phyloP scores from a whole-genome alignment of 2,888 invertebrate species.

The Hyposoter dolosus region DNA sequence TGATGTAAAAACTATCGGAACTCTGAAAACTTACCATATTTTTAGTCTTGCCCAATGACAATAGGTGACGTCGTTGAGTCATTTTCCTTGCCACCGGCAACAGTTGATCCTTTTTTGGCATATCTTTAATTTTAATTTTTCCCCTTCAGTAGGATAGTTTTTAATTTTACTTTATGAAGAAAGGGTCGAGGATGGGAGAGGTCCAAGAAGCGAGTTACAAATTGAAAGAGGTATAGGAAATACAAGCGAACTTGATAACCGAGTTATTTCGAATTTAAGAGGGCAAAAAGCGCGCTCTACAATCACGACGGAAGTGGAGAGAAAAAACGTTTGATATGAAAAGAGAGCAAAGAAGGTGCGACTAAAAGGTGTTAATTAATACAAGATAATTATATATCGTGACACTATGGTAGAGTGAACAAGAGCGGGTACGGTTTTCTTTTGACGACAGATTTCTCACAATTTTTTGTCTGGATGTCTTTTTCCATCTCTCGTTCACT shows the following conservation, averaged over 20 bases:
- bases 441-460: constrained; percentile 51
- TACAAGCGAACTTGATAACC: constrained; percentile 73
- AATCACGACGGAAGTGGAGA: neutral
- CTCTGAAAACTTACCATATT: neutral
- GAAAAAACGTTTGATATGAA: constrained; percentile 28
- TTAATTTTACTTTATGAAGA: neutral
- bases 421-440: constrained; percentile 42
- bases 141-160: neutral
- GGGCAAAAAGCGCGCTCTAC: constrained; percentile 63
- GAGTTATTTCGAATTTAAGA: constrained; percentile 80
- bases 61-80: neutral
- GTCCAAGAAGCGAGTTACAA: neutral
- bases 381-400: constrained; percentile 78
- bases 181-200: neutral
- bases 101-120: neutral
- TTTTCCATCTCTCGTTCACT: neutral
- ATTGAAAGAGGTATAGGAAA: constrained; percentile 66
- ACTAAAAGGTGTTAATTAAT: constrained; percentile 82
- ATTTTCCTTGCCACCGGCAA: neutral
- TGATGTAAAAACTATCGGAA: neutral
- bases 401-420: constrained; percentile 30
- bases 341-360: constrained; percentile 69
- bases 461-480: constrained; percentile 26
- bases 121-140: neutral
- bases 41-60: neutral